These are phyloP conservation scores for Solenodon paradoxus DNA, from an alignment of 2,113 vertebrate genomes.

Conservation along the genomic window DNA sequence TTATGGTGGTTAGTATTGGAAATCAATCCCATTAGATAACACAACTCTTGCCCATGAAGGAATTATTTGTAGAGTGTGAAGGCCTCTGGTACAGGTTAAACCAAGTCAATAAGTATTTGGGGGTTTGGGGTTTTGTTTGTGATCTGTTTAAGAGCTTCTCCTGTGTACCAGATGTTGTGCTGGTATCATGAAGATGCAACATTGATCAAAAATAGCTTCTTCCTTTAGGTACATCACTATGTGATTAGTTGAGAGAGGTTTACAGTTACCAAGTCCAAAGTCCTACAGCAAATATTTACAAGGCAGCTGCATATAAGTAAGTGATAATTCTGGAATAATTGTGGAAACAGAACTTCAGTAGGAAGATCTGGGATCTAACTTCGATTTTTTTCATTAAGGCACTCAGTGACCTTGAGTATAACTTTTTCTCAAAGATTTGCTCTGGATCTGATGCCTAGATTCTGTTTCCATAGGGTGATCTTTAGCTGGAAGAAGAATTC, in stretches of 20 bases:
- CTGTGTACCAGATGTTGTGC: background rate
- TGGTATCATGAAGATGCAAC: background rate
- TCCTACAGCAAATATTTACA: background rate
- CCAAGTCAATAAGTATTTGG: background rate
- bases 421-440: background rate
- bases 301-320: background rate
- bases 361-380: background rate
- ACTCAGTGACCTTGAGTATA: background rate
- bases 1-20: background rate
- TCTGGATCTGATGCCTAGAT: background rate
- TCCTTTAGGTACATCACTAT: background rate
- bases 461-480: background rate
- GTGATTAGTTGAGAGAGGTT: background rate
- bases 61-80: background rate
- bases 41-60: background rate
- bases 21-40: background rate
- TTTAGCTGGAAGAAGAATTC: background rate
- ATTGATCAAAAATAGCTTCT: background rate
- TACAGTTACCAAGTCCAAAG: background rate
- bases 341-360: background rate
- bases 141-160: background rate
- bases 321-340: background rate
- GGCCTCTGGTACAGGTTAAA: background rate
- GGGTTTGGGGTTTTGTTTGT: background rate
- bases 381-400: background rate